A percentile compares a stretch with the other conserved stretches of the same genome.
phyloP scores from a whole-genome alignment of 92 coral and sea anemone genomes.

The Chrysogorgia sp. region DNA sequence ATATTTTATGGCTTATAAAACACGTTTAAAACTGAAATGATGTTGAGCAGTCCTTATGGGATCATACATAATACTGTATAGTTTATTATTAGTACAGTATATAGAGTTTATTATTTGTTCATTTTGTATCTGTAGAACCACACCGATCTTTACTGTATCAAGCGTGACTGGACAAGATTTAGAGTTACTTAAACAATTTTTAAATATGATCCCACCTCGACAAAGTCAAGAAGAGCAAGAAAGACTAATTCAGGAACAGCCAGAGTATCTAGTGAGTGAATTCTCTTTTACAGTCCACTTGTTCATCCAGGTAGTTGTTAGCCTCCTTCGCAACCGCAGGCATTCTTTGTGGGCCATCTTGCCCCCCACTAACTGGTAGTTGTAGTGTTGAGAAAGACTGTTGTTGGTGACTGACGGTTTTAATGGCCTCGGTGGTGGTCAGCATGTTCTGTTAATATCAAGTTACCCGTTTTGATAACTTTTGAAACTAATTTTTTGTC shows the following conservation, averaged over 20 bases:
- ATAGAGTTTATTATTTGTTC: neutral
- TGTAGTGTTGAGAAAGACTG: too few relatives aligned
- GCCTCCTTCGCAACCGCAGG: too few relatives aligned
- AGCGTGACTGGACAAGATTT: slow-evolving; percentile 91
- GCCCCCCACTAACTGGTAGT: too few relatives aligned
- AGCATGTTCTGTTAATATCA: too few relatives aligned
- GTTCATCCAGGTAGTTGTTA: too few relatives aligned
- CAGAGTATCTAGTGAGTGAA: slow-evolving; percentile 77
- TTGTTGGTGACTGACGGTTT: too few relatives aligned
- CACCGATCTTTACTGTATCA: slow-evolving; percentile 94
- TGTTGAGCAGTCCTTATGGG: too few relatives aligned
- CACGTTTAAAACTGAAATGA: neutral
- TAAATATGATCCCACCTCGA: slow-evolving; percentile 86
- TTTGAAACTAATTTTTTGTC: neutral
- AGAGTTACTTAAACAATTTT: slow-evolving; percentile 76
- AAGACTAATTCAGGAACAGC: slow-evolving; percentile 81
- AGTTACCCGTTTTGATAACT: too few relatives aligned
- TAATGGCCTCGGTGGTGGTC: too few relatives aligned
- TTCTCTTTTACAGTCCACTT: neutral
- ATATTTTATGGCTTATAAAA: too few relatives aligned
- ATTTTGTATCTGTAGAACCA: slow-evolving; percentile 61
- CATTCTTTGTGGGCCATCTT: too few relatives aligned
- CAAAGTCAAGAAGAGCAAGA: slow-evolving; percentile 89
- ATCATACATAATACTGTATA: too few relatives aligned
- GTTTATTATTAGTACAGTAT: neutral